phyloP scores from a whole-genome alignment of 2,113 vertebrate species.

The Takifugu flavidus region DNA sequence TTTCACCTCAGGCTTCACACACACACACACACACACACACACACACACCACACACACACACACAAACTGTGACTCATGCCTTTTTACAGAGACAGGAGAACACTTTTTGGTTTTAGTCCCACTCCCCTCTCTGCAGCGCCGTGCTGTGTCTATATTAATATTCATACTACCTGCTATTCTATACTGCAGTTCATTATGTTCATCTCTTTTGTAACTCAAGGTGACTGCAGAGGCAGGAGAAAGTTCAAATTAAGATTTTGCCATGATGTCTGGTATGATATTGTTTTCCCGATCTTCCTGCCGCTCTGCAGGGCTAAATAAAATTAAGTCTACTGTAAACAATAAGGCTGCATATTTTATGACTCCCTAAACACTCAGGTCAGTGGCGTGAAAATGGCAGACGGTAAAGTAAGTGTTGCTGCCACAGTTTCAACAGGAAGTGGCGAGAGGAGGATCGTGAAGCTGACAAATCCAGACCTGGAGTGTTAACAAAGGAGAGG shows the following conservation, averaged over 20 bases:
- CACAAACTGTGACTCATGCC: conserved; percentile 25
- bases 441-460: conserved; percentile 15
- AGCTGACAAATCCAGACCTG: conserved; percentile 30
- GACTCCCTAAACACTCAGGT: conserved; percentile 8
- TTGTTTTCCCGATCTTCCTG: conserved; percentile 22
- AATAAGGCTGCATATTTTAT: conserved; percentile 25
- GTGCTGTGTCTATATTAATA: conserved; percentile 53
- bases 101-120: conserved; percentile 13
- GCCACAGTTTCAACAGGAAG: conserved; percentile 6
- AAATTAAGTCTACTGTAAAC: conserved; percentile 24
- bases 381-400: not conserved
- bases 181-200: conserved; percentile 48
- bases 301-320: conserved; percentile 3
- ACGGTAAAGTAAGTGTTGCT: not conserved
- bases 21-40: not conserved
- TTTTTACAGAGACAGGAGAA: conserved; percentile 30
- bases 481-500: conserved; percentile 32
- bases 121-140: conserved; percentile 15
- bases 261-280: conserved; percentile 27
- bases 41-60: conserved; percentile 2
- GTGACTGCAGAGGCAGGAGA: conserved; percentile 29
- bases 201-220: conserved; percentile 46
- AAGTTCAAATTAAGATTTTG: conserved; percentile 6
- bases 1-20: not conserved
- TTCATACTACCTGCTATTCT: conserved; percentile 54